Base-by-base conservation (phyloP, 2,113 vertebrate genomes). In the Synodontis membranacea region DNA sequence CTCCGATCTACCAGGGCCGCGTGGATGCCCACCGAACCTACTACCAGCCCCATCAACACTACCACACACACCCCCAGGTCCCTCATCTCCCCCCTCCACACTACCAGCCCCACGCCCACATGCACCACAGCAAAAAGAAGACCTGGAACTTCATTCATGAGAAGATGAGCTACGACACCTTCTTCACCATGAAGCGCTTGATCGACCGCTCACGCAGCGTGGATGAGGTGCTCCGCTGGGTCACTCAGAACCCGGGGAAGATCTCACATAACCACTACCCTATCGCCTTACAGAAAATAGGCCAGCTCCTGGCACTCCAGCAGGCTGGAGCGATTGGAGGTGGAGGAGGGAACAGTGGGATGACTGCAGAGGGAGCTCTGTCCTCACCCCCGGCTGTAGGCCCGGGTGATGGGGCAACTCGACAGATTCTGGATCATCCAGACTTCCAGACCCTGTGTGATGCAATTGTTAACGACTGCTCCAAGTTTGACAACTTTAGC, bases 401-500 rank as follows among this genome's bases (percentile, higher is more conserved):
- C 44, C 0, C 80, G 28, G 76, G 12, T 60, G 91, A 91, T 2
- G 82, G 83, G 11, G 86, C 90, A 0, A 86, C 88, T 1, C 91
- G 93, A 0, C 91, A 93, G 82, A 91, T 96, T 82, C 92, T 96
- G 86, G 96, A 97, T 87, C 95, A 97, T 81, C 95, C 94, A 0
- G 96, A 98, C 84, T 97, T 98, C 82, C 95, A 95, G 88, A 94
- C 93, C 0, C 96, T 98, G 5, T 97, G 96, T 83, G 91, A 93
- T 54, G 96, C 96, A 89, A 97, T 98, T 87, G 92, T 96, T 88
- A 93, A 88, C 6, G 95, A 96, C 93, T 97, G 97, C 82, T 76
- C 94, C 91, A 96, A 97, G 93, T 99, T 98, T 0, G 97, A 98
- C 89, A 96, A 96, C 94, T 97, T 97, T 93, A 97, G 96, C 93